Evolutionary conservation across 2,888 invertebrate species (phyloP), one percentile per base, ranked within the genome.

Genomic region (Gnatocerus cornutus): DNA sequence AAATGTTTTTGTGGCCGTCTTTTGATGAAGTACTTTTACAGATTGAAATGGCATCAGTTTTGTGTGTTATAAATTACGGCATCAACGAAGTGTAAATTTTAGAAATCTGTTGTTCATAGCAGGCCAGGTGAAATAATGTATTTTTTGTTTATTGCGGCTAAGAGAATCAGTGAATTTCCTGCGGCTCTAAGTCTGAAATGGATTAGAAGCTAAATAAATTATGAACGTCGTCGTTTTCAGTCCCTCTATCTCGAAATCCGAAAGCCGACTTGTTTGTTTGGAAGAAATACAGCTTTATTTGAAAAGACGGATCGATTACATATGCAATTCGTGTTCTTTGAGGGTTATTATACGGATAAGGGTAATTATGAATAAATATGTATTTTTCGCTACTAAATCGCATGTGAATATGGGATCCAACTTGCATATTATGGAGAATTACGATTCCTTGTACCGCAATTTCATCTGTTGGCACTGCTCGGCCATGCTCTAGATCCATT

Each of bases 151-250:
- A 69, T 69, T 58, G 45, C 52, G 30, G 39, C 10, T 45, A 48
- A 61, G 52, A 37, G 66, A 70, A 63, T 61, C 53, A 45, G 59
- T 53, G 41, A 46, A 68, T 64, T 64, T 68, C 65, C 64, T 16
- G 64, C 62, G 68, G 64, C 59, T 55, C 41, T 52, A 59, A 46
- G 68, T 33, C 65, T 66, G 62, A 65, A 69, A 71, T 65, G 69
- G 62, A 69, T 71, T 71, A 71, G 71, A 69, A 64, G 61, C 65
- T 71, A 66, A 71, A 71, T 71, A 71, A 71, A 71, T 71, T 69
- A 71, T 71, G 65, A 66, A 64, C 61, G 59, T 59, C 68, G 58
- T 59, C 62, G 68, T 71, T 64, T 55, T 53, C 72, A 67, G 65
- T 70, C 59, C 63, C 69, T 71, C 63, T 68, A 65, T 61, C 46